A percentile compares a stretch with the other conserved stretches of the same genome.
Evolutionary conservation across 1,140 invertebrate species (phyloP).

Genomic region (Scaptodrosophila lebanonensis): DNA sequence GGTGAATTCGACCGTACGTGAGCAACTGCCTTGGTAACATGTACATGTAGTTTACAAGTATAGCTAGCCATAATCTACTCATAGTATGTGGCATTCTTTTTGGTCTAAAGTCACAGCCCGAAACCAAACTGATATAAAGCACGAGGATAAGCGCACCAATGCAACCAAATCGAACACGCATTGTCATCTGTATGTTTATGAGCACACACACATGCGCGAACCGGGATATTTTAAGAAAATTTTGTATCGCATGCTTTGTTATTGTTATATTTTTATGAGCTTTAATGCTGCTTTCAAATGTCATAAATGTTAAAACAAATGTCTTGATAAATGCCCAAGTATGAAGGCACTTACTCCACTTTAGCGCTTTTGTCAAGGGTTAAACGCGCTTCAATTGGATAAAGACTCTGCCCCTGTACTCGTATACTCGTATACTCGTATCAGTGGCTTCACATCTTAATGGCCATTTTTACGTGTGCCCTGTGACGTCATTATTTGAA

Average conservation of each 20-base stretch:
- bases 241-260: conserved; percentile 34
- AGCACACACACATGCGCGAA: neutral
- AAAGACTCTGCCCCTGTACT: too few relatives aligned
- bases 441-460: too few relatives aligned
- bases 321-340: conserved; percentile 40
- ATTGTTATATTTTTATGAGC: conserved; percentile 52
- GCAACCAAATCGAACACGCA: conserved; percentile 33
- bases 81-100: too few relatives aligned
- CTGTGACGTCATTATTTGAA: too few relatives aligned
- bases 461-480: too few relatives aligned
- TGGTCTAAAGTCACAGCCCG: conserved; percentile 68
- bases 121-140: conserved; percentile 72
- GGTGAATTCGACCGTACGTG: too few relatives aligned
- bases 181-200: neutral
- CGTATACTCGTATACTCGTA: too few relatives aligned
- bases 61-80: conserved; percentile 59
- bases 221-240: conserved; percentile 31
- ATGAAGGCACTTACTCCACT: too few relatives aligned
- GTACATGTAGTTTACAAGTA: conserved; percentile 20
- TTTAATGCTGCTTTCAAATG: conserved; percentile 60
- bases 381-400: conserved; percentile 13
- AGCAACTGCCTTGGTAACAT: conserved; percentile 12
- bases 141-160: conserved; percentile 40
- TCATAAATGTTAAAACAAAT: conserved; percentile 61
- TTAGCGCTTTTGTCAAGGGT: conserved; percentile 42